Evolutionary conservation across 2,888 invertebrate genomes (phyloP).

Genomic region (Eupithecia exiguata): DNA sequence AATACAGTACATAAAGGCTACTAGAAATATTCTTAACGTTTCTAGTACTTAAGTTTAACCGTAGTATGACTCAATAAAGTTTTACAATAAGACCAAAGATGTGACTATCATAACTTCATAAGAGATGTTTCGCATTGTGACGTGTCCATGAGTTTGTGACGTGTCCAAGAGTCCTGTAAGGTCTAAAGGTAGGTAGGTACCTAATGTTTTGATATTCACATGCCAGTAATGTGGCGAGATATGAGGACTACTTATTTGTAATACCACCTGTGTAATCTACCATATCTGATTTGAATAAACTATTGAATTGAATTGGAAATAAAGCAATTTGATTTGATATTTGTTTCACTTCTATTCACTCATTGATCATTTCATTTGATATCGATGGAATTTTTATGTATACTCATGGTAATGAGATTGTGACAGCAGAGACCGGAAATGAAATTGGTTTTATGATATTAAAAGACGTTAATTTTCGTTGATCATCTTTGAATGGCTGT

Average conservation of each 20-base stretch:
- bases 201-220: no score
- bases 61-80: neutral
- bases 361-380: conserved; percentile 6
- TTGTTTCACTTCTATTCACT: conserved; percentile 22
- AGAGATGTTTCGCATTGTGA: no score
- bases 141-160: no score
- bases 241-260: no score
- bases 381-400: conserved; percentile 23
- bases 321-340: no score
- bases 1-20: no score
- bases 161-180: no score
- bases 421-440: conserved; percentile 42
- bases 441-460: conserved; percentile 41
- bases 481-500: conserved; percentile 26
- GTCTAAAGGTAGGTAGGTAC: no score
- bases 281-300: no score
- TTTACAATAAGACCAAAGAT: neutral
- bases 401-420: conserved; percentile 38
- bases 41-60: neutral
- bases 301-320: no score
- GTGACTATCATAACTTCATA: neutral
- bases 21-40: neutral
- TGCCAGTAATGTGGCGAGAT: no score
- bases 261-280: no score
- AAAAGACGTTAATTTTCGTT: conserved; percentile 27